Evolutionary conservation across 2,797 vertebrate genomes (phyloP), one percentile per base, ranked within the genome.

Genomic region (Brachyalestes nurse): DNA sequence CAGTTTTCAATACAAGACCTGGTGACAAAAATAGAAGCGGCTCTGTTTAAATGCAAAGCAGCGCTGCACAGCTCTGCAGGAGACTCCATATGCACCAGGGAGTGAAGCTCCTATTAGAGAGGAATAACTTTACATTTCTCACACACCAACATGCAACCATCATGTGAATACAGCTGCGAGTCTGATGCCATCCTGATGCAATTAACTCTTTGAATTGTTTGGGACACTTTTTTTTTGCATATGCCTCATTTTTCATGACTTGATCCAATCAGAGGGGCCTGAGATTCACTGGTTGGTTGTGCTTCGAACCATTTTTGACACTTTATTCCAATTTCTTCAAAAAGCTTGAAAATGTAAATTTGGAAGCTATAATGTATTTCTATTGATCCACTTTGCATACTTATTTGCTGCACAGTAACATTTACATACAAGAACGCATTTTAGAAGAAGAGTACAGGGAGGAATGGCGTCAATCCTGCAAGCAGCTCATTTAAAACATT

Each of bases 381-480:
- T 13, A 74, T 23, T 49, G 61, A 74, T 66, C 51, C 38, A 60
- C 47, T 58, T 80, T 74, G 38, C 51, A 75, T 45, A 75, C 38
- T 57, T 62, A 67, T 80, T 74, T 67, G 73, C 25, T 60, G 9
- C 40, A 80, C 40, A 60, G 40, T 47, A 69, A 57, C 40, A 75
- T 73, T 66, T 66, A 38, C 49, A 42, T 74, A 57, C 34, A 73
- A 66, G 5, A 21, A 66, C 47, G 38, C 28, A 55, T n/a, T 25
- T 53, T 10, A 57, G 21, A 74, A 21, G 45, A 66, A 25, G 60
- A 1, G 23, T 5, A 34, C 71, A 47, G 40, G 28, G 14, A 66
- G 34, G 9, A 57, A 62, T 25, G 25, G 28, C 23, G 42, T 4
- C 10, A 38, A n/a, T 71, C 23, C 14, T 53, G 23, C 25, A 55